phyloP scores from a whole-genome alignment of 2,888 invertebrate species.

The Plagodis pulveraria region DNA sequence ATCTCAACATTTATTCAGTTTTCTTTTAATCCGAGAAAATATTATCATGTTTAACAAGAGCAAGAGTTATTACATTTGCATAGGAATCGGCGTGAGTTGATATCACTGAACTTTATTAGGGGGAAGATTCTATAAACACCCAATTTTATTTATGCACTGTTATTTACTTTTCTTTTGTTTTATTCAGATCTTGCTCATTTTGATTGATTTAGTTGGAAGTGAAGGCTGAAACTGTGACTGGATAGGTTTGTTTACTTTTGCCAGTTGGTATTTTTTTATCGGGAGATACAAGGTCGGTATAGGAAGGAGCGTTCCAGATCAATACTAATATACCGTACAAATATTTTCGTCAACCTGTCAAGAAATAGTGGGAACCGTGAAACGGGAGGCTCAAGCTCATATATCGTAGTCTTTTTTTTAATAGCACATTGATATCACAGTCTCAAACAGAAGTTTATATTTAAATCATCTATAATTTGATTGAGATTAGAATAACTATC shows the following conservation, averaged over 20 bases:
- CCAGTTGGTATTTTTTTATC: conserved; percentile 7
- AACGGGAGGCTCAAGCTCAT: conserved; percentile 9
- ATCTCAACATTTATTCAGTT: conserved; percentile 60
- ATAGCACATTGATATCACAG: too few relatives aligned
- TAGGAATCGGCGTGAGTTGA: conserved; percentile 64
- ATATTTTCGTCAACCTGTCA: conserved; percentile 16
- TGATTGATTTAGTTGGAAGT: conserved; percentile 14
- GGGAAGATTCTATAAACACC: conserved; percentile 66
- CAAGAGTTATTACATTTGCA: conserved; percentile 77
- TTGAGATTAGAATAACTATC: too few relatives aligned
- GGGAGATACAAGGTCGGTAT: conserved; percentile 20
- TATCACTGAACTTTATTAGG: conserved; percentile 68
- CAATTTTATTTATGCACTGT: conserved; percentile 54
- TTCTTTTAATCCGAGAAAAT: conserved; percentile 60
- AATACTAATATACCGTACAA: conserved; percentile 5
- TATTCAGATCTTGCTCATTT: conserved; percentile 19
- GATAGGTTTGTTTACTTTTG: conserved; percentile 9
- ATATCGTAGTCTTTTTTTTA: too few relatives aligned
- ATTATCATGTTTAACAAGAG: conserved; percentile 67
- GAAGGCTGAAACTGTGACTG: conserved; percentile 1
- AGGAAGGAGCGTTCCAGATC: conserved; percentile 20
- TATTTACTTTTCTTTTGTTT: conserved; percentile 50
- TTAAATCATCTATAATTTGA: too few relatives aligned
- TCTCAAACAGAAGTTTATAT: too few relatives aligned
- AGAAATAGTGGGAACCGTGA: conserved; percentile 7